These are phyloP conservation scores for Dysmachus trigonus DNA, from an alignment of 2,888 invertebrate genomes.

Conservation along the genomic window DNA sequence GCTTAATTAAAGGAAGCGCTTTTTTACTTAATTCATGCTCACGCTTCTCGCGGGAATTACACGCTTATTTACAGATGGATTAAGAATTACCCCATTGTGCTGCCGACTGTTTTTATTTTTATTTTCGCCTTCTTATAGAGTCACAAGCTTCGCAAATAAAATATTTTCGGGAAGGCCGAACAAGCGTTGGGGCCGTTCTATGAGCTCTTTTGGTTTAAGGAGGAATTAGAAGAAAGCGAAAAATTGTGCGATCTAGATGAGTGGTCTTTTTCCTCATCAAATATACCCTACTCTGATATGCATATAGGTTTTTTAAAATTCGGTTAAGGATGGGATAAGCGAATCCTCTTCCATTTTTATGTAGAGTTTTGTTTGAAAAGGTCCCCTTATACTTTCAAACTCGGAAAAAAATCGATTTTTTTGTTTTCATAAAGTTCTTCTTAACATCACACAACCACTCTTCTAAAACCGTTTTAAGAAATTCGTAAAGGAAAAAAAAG, in stretches of 20 bases:
- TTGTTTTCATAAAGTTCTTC: too few species aligned
- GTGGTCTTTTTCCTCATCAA: not conserved
- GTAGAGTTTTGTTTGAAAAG: too few species aligned
- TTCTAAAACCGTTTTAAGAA: too few species aligned
- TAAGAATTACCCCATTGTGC: not conserved
- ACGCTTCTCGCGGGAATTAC: not conserved
- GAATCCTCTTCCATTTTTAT: not conserved
- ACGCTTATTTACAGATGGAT: not conserved
- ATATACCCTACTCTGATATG: not conserved
- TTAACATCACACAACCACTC: too few species aligned
- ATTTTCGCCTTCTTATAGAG: not conserved
- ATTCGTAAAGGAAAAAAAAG: too few species aligned
- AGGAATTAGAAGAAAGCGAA: not conserved
- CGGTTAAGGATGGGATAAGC: not conserved
- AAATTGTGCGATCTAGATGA: not conserved
- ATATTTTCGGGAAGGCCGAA: not conserved
- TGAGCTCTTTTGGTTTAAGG: not conserved
- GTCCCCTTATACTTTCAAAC: too few species aligned
- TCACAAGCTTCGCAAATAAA: not conserved
- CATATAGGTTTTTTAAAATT: not conserved
- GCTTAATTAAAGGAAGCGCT: not conserved
- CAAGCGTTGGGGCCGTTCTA: not conserved
- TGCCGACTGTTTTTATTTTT: not conserved
- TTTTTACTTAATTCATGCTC: not conserved
- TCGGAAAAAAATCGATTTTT: too few species aligned